Evolutionary conservation across 2,113 vertebrate species (phyloP).

Genomic region (Eudorcas thomsonii): DNA sequence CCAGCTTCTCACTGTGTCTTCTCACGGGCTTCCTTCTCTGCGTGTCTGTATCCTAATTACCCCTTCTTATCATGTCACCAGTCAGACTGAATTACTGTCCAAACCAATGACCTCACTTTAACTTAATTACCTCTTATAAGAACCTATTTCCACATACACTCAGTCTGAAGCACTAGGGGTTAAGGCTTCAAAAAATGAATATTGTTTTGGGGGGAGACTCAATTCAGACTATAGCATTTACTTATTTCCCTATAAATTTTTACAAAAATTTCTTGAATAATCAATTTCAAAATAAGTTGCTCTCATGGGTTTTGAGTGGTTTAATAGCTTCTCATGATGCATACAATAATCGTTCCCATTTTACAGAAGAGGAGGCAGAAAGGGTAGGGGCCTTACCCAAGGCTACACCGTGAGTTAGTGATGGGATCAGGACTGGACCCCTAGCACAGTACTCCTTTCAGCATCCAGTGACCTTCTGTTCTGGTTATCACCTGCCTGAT

Average conservation of each 20-base stretch:
- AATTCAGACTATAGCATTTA: not conserved
- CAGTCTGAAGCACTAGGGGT: not conserved
- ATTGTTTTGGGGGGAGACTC: not conserved
- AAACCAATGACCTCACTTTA: not conserved
- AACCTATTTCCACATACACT: not conserved
- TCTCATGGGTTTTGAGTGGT: not conserved
- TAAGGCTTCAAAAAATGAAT: not conserved
- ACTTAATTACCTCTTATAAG: not conserved
- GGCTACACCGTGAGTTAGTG: not conserved
- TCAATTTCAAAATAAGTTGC: not conserved
- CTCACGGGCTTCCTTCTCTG: accelerated
- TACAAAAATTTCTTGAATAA: not conserved
- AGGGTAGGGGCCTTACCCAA: not conserved
- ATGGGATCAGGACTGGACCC: accelerated
- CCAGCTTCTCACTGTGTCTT: not conserved
- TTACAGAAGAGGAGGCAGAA: not conserved
- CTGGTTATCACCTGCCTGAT: no score
- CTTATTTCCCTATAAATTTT: not conserved
- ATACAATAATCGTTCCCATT: not conserved
- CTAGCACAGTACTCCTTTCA: not conserved
- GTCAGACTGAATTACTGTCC: not conserved
- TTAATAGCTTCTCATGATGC: not conserved
- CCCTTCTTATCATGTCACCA: not conserved
- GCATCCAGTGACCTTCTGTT: not conserved
- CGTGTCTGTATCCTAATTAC: not conserved